Evolutionary conservation across 1,140 invertebrate genomes (phyloP), one percentile per base, ranked within the genome.

Genomic region (Pogonomyrmex barbatus): DNA sequence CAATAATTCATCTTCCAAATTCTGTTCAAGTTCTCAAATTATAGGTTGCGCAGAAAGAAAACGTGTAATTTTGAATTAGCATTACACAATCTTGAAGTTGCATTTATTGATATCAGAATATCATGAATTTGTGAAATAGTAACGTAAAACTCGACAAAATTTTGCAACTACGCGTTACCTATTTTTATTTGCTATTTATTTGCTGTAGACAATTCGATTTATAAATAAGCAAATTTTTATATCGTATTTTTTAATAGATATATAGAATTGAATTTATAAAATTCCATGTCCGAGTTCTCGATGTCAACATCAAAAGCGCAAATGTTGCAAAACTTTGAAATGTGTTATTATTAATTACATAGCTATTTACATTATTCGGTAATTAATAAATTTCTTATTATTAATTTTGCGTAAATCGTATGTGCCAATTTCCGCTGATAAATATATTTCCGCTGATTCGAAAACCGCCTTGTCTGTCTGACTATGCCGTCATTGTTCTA

Each of bases 401-500:
- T 67, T 58, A 39, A 52, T 33, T 68, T 47, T 9, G 47, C 14
- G 45, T 63, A 45, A 10, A 3, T 30, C 12, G 24, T 39, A n/a
- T 60, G n/a, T 60, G 30, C 30, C 56, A 50, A 75, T 60, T 42
- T 73, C n/a, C 60, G 30, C 10, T 67, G 2, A 8, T 60, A 83
- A 81, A 45, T 81, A 12, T 39, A 39, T 50, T 30, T 81, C 5
- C 14, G 65, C 14, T n/a, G 30, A 60, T 58, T 58, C 8, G 54
- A 83, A 30, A 73, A 17, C 14, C 42, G 14, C 4, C 4, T 73
- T 39, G 47, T 75, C 68, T 75, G 79, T 75, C 56, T 83, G 33
- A 83, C 54, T 83, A 75, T 83, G 56, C n/a, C 54, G 12, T 47
- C n/a, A 36, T 73, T 73, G 17, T 60, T 60, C 17, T n/a, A 82